Conservation (phyloP, 2,113 vertebrate genomes). For the Holacanthus passer region DNA sequence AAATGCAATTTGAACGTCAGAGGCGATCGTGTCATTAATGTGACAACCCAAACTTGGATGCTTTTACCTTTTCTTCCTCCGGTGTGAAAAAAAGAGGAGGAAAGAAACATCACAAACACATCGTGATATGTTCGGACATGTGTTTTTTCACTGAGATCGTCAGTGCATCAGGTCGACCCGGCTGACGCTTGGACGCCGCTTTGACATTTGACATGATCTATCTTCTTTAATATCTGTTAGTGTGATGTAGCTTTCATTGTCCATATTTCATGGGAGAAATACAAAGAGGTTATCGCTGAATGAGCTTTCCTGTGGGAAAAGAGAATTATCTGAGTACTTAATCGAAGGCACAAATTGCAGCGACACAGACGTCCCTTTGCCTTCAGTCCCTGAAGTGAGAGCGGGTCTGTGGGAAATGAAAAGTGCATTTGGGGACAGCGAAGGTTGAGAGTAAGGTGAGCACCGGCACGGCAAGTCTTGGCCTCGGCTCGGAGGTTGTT, state of each 20-base stretch:
- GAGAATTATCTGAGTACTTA: constrained; percentile 43
- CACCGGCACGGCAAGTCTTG: constrained; percentile 71
- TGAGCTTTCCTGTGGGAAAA: constrained; percentile 60
- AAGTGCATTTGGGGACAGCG: constrained; percentile 63
- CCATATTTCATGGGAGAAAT: constrained; percentile 44
- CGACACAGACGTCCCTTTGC: constrained; percentile 30
- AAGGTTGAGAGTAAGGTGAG: constrained; percentile 52
- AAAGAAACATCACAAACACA: constrained; percentile 55
- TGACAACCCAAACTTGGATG: constrained; percentile 70
- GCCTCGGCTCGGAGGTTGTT: constrained; percentile 70
- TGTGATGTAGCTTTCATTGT: constrained; percentile 38
- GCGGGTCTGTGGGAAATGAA: constrained; percentile 34
- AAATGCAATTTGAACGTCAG: constrained; percentile 65
- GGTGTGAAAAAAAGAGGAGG: constrained; percentile 46
- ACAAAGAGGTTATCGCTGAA: constrained; percentile 17
- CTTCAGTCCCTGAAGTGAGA: constrained; percentile 16
- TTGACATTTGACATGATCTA: constrained; percentile 44
- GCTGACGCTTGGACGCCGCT: constrained; percentile 15
- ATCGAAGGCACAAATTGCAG: constrained; percentile 61
- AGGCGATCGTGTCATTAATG: constrained; percentile 68
- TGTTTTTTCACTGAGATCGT: constrained; percentile 48
- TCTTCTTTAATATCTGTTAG: constrained; percentile 50
- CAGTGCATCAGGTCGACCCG: constrained; percentile 9
- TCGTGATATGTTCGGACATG: constrained; percentile 22
- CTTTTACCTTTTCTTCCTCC: constrained; percentile 51